A percentile compares a stretch with the other conserved stretches of the same genome.
Evolutionary conservation across 1,140 invertebrate genomes (phyloP).

Genomic region (Hyphantria cunea): DNA sequence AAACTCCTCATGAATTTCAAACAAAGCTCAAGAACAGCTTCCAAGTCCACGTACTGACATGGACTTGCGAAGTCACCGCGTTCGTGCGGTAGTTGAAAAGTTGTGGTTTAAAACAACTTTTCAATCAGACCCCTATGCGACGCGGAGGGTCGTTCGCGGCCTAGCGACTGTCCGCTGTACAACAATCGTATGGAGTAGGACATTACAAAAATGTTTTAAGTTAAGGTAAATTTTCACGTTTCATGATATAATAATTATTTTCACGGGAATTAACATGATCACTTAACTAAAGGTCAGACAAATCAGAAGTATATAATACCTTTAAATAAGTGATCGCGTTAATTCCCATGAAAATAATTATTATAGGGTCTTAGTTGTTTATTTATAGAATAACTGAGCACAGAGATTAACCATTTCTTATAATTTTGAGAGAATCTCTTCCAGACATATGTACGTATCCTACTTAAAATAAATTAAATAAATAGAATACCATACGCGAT

Average conservation of each 20-base stretch:
- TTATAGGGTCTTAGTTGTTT: too few species aligned
- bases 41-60: conserved; percentile 26
- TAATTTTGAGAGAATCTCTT: neutral
- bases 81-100: conserved; percentile 43
- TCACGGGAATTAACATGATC: too few species aligned
- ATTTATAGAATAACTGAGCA: too few species aligned
- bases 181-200: conserved; percentile 11
- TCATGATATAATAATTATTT: too few species aligned
- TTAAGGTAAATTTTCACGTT: too few species aligned
- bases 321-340: too few species aligned
- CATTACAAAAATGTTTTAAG: neutral
- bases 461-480: too few species aligned
- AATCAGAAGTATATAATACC: too few species aligned
- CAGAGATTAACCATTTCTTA: neutral
- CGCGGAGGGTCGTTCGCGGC: conserved; percentile 39
- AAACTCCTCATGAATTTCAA: conserved; percentile 39
- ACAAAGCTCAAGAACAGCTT: conserved; percentile 30
- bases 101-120: conserved; percentile 59
- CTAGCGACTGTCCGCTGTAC: conserved; percentile 40
- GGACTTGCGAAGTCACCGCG: conserved; percentile 44
- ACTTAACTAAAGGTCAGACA: too few species aligned
- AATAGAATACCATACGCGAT: too few species aligned
- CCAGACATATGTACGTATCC: too few species aligned
- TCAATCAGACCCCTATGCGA: conserved; percentile 65
- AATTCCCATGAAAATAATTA: too few species aligned